A percentile compares a stretch with the other conserved stretches of the same genome.
These are phyloP conservation scores for Echeneis naucrates DNA, from an alignment of 2,797 vertebrate species.

Conservation along the genomic window DNA sequence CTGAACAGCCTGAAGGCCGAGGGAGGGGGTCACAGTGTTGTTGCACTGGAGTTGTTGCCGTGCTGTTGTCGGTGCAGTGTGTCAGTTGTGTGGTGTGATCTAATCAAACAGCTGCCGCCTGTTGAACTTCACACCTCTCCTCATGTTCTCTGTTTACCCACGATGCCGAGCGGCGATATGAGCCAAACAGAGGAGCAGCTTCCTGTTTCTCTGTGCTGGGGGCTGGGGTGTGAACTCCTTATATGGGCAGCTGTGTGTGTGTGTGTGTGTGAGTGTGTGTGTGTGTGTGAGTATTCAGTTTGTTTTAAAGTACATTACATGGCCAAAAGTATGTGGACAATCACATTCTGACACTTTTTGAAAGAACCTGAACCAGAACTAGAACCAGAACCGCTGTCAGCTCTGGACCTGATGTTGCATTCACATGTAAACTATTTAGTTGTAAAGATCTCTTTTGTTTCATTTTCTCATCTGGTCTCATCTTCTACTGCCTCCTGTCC, in stretches of 20 bases:
- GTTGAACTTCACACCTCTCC: slow-evolving; percentile 40
- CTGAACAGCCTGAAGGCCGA: no score
- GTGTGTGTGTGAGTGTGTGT: not conserved
- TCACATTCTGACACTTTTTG: no score
- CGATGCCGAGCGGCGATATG: slow-evolving; percentile 26
- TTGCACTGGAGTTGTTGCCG: no score
- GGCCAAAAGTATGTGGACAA: not conserved
- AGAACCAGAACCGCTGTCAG: no score
- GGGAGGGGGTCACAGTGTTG: no score
- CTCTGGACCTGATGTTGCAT: no score
- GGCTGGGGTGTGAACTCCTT: slow-evolving; percentile 43
- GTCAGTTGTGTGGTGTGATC: slow-evolving; percentile 1
- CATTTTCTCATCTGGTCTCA: no score
- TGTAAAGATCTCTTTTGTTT: no score
- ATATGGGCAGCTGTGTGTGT: slow-evolving; percentile 41
- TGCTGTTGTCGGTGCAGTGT: no score
- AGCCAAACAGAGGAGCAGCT: slow-evolving; percentile 33
- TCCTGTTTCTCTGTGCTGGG: slow-evolving; percentile 24
- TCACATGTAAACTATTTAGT: no score
- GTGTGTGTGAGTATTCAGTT: not conserved
- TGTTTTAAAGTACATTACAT: not conserved
- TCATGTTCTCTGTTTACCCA: slow-evolving; percentile 26
- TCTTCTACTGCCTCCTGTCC: no score
- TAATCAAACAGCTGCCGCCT: slow-evolving; percentile 36
- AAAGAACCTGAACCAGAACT: no score